A percentile compares a stretch with the other conserved stretches of the same genome.
Evolutionary conservation across 2,888 invertebrate species (phyloP).

Genomic region (Trichogramma evanescens): DNA sequence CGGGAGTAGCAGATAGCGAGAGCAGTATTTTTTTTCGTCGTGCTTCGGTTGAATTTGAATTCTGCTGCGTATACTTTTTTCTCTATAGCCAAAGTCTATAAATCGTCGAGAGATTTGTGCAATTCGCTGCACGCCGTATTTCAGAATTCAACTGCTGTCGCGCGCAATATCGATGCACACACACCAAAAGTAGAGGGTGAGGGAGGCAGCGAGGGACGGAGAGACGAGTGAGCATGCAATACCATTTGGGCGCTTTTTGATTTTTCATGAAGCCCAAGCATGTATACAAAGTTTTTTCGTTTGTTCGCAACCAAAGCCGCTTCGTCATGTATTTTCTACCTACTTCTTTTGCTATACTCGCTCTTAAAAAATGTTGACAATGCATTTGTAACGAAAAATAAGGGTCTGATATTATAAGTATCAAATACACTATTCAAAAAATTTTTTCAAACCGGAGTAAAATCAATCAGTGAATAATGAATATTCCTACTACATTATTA

Average conservation of each 20-base stretch:
- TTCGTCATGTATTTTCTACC: too few relatives aligned
- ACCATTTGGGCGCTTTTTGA: constrained; percentile 9
- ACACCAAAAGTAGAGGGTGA: background rate
- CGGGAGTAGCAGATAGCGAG: too few relatives aligned
- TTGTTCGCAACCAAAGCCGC: background rate
- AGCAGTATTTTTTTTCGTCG: too few relatives aligned
- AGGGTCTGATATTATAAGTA: too few relatives aligned
- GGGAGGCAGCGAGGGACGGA: constrained; percentile 6
- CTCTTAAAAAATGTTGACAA: too few relatives aligned
- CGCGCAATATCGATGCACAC: constrained; percentile 18
- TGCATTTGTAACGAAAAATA: too few relatives aligned
- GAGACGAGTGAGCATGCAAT: constrained; percentile 6
- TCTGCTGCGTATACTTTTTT: background rate
- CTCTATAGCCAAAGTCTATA: constrained; percentile 18
- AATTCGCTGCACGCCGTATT: constrained; percentile 16
- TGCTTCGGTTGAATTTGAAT: too few relatives aligned
- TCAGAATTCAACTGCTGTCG: constrained; percentile 23
- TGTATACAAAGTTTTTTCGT: background rate
- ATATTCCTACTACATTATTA: too few relatives aligned
- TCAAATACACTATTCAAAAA: too few relatives aligned
- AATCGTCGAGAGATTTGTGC: constrained; percentile 29
- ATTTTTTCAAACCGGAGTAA: too few relatives aligned
- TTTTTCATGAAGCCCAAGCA: background rate
- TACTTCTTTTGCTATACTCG: too few relatives aligned
- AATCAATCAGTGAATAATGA: too few relatives aligned